Base-by-base conservation (phyloP, 2,888 invertebrate genomes). In the Apocheima hispidaria region DNA sequence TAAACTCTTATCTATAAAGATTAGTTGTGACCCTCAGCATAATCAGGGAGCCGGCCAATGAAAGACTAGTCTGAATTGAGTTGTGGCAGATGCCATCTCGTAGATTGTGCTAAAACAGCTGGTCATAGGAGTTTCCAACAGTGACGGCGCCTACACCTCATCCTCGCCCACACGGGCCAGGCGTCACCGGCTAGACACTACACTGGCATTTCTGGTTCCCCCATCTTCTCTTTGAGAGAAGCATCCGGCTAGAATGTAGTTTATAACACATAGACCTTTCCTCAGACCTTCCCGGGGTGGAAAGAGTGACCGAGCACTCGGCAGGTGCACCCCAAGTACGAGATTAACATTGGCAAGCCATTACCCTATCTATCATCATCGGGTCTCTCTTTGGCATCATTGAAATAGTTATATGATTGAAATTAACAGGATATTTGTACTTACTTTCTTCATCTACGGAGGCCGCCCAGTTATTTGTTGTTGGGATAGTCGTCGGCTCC, bases 1-100 rank as follows among this genome's bases (percentile, higher is more conserved):
- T 12, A 16, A 36, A 38, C 20, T 30, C 46, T 12, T 16, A 44
- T 44, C 46, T 28, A 14, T 14, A 33, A 20, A 20, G 16, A 30
- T 46, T 46, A 43, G 2, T 43, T 23, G 16, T 51, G 65, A 88
- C 92, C 92, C 91, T 93, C 93, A 93, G 93, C 69, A 74, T 60
- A 63, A 67, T 59, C 50, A 81, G 88, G 87, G 88, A 89, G 87
- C 84, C 86, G 88, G 93, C 93, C 95, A 95, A 94, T 93, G 90
- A 93, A 94, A 96, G 95, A 96, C 93, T 96, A 96, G 96, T 96
- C 96, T 96, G 96, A 96, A 96, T 96, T 96, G 96, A 96, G 96
- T 96, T 96, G 89, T 95, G 92, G 92, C 87, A 79, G 30, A 68
- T 69, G 82, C 86, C 93, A 95, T 94, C 95, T 95, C 94, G 95